Base-by-base conservation (phyloP, 2,888 invertebrate species). In the Dendrolimus pini region DNA sequence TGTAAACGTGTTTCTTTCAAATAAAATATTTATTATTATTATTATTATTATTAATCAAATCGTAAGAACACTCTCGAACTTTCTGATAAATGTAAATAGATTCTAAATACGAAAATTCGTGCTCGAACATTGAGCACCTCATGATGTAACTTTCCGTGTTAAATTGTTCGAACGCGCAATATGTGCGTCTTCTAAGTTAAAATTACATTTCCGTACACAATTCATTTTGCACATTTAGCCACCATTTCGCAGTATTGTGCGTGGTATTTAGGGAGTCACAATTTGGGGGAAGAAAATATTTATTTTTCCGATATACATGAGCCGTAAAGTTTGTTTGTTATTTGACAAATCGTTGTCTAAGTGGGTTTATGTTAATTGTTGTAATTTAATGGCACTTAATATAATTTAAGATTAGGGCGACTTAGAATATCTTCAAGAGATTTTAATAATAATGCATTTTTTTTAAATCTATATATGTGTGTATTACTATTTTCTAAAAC, bases 201-300 rank as follows among this genome's bases (percentile, higher is more conserved):
- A 77, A 75, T 68, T 80, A 75, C 66, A 65, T 68, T 70, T 58
- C 61, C 64, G 60, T 57, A 47, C 61, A 62, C 65, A 78, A 80
- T 79, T 77, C 81, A 78, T 80, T 80, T 75, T 68, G 77, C 66
- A 66, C 75, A 76, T 72, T 73, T 70, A 67, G 66, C 64, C 66
- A 63, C 62, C 78, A 72, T 71, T 70, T 70, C 71, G 67, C 62
- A 61, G 65, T 76, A 76, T 77, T 80, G 78, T 82, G 47, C 47
- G 47, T 47, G 47, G 30, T 30, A 30, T 47, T 47, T 47, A 47
- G 47, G 47, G 47, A 47, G 9, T 47, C 47, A 47, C 47, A 47
- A 47, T 47, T 47, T 47, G 47, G 9, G 47, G 47, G 30, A 30
- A 30, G 30, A 47, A 12, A 47, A 47, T 47, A 47, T 47, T 47